A percentile compares a stretch with the other conserved stretches of the same genome.
These are phyloP conservation scores for Hestina assimilis DNA, from an alignment of 1,140 invertebrate genomes.

Conservation along the genomic window DNA sequence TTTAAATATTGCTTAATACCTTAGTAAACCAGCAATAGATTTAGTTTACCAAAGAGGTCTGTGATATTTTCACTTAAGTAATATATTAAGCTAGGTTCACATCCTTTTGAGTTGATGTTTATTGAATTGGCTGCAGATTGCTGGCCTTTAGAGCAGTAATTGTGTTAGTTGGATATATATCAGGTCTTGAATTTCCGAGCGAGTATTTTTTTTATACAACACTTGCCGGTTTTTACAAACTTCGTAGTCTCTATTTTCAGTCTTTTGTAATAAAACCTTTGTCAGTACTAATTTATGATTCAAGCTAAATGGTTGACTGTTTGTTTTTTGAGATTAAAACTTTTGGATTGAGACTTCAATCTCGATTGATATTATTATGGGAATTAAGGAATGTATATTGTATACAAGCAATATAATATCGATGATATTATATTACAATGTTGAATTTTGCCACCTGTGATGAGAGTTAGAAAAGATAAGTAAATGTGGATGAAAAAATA, in stretches of 20 bases:
- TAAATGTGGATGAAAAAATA: too few relatives aligned
- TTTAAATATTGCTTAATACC: not conserved
- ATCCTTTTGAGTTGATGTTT: slow-evolving; percentile 63
- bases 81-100: not conserved
- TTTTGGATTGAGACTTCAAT: too few relatives aligned
- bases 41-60: not conserved
- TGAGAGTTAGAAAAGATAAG: too few relatives aligned
- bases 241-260: slow-evolving; percentile 1
- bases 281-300: not conserved
- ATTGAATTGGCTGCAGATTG: slow-evolving; percentile 68
- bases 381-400: too few relatives aligned
- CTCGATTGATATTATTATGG: too few relatives aligned
- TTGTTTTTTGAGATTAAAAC: not conserved
- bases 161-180: slow-evolving; percentile 29
- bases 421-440: too few relatives aligned
- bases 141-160: slow-evolving; percentile 19
- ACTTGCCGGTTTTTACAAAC: slow-evolving; percentile 36
- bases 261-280: not conserved
- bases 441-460: too few relatives aligned
- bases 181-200: slow-evolving; percentile 11
- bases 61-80: not conserved
- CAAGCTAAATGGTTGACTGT: not conserved
- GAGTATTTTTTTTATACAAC: slow-evolving; percentile 7
- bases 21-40: not conserved
- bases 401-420: too few relatives aligned